Evolutionary conservation across 2,797 vertebrate genomes (phyloP).

Genomic region (Schizopygopsis pylzovi): DNA sequence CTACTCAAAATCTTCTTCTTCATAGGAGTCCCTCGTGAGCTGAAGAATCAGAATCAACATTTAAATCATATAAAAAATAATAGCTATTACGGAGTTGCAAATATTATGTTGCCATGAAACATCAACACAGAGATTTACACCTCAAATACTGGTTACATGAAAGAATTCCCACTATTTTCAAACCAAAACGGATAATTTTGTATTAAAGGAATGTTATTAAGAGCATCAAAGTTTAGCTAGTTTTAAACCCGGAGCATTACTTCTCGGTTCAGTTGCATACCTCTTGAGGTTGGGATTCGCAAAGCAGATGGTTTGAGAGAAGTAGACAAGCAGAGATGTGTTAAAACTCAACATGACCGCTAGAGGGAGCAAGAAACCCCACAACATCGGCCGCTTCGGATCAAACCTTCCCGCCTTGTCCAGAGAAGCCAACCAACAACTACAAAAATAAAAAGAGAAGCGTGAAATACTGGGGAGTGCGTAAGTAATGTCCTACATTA

Average conservation of each 20-base stretch:
- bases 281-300: constrained; percentile 66
- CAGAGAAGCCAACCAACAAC: constrained; percentile 79
- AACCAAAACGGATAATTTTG: neutral
- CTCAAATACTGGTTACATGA: neutral
- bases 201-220: neutral
- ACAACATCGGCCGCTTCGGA: constrained; percentile 71
- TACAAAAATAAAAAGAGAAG: constrained; percentile 49
- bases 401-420: constrained; percentile 59
- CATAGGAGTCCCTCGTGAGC: constrained; percentile 62
- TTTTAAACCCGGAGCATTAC: neutral
- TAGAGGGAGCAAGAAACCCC: constrained; percentile 76
- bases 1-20: constrained; percentile 68
- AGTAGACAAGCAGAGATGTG: constrained; percentile 65
- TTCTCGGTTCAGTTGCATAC: constrained; percentile 51
- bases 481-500: neutral
- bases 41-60: constrained; percentile 43
- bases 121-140: neutral
- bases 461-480: neutral
- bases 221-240: neutral
- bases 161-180: neutral
- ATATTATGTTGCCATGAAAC: neutral
- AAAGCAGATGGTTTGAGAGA: constrained; percentile 66
- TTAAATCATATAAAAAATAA: neutral
- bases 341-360: constrained; percentile 75
- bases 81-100: constrained; percentile 59